Evolutionary conservation across 2,888 invertebrate species (phyloP), one percentile per base, ranked within the genome.

Genomic region (Synergus itoensis): DNA sequence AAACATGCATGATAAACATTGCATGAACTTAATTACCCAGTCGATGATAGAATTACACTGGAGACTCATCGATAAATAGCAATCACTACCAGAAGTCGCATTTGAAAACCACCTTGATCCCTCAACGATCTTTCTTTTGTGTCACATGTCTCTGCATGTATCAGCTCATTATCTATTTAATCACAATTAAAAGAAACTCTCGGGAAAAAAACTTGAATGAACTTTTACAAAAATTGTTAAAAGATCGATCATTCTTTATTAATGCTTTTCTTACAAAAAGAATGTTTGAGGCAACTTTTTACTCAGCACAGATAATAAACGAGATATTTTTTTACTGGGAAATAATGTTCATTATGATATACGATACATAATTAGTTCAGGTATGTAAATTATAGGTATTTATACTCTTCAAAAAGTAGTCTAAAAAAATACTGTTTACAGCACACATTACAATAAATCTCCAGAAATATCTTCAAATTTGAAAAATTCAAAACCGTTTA

Each of bases 21-120:
- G 21, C 45, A 45, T 21, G 41, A 45, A 45, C 57, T 8, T 18
- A 18, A 57, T 18, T 57, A 45, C 45, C 1, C 1, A 9, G 57
- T 57, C 18, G 45, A 43, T 43, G 4, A 45, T 14, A 45, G 21
- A 45, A 48, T 69, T 45, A 45, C 21, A 65, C 11, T 48, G 14
- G 5, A 48, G 48, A 48, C 18, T 63, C 18, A 18, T 12, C 5
- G 64, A 64, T 41, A 40, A 40, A 65, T 5, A 65, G 41, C 41
- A 40, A 62, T 62, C 21, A 21, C 7, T 62, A 41, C 41, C 9
- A 16, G 16, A 65, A 41, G n/a, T 41, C 9, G 9, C 41, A 7
- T 65, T 65, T 65, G 4, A 62, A 62, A 41, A 21, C 43, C 28
- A 69, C 67, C 67, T 69, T 69, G 45, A 69, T 16, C 45, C 43